Evolutionary conservation across 2,888 invertebrate species (phyloP), one percentile per base, ranked within the genome.

Genomic region (Diplazon laetatorius): DNA sequence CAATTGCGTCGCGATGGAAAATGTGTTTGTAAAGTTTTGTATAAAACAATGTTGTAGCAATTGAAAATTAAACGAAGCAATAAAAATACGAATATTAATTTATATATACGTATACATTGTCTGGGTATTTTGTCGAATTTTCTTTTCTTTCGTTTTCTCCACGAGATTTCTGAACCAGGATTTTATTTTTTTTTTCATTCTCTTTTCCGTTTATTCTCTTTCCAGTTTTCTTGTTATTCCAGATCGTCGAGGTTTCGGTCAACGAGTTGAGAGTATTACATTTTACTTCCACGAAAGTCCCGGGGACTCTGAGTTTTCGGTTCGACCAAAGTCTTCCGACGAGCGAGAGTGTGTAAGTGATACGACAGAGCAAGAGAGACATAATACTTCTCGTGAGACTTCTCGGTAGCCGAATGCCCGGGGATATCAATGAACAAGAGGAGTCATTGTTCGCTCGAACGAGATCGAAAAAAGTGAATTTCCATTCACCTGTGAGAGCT

Each of bases 21-120:
- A n/a, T n/a, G n/a, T n/a, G n/a, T 83, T 82, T 85, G 85, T 85
- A 86, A 84, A 87, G 80, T 85, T 85, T 88, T 87, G 86, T 88
- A 88, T 83, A 87, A 85, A 88, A 76, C 48, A 62, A 25, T 60
- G 62, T 73, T 42, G 60, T 78, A 80, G 80, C 75, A 62, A 77
- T 68, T 57, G 75, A 83, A 81, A 71, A 83, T 79, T 78, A 80
- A 83, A 82, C 3, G 52, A 68, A 71, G 65, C 50, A 78, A 80
- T 80, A 76, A 77, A 80, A 77, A 80, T 62, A 69, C 20, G 62
- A 70, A 46, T 65, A 69, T 65, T 73, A 80, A 77, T 73, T 80
- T 65, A 78, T 30, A 39, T 37, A 20, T 12, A 1, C 14, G 18
- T 5, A 60, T 16, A 10, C n/a, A n/a, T n/a, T n/a, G n/a, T n/a